Conservation (phyloP, 1,140 invertebrate genomes). For the Monochamus saltuarius region DNA sequence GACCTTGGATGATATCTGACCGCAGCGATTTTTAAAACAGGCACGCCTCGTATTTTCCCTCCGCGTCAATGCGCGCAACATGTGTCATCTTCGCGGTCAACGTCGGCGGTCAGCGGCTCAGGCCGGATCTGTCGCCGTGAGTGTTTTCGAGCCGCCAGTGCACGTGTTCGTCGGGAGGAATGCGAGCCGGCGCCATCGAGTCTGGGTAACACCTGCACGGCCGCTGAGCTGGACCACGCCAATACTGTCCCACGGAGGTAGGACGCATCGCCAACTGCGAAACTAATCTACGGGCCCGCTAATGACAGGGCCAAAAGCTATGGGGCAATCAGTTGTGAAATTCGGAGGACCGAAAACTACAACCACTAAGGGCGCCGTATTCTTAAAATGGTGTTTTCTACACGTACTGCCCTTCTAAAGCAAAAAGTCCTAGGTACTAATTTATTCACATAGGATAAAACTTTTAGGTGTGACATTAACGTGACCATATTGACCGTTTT, state of each 20-base stretch:
- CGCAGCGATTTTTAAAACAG: too few relatives aligned
- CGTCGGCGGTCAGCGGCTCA: slow-evolving; percentile 9
- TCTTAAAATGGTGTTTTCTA: too few relatives aligned
- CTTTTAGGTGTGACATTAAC: too few relatives aligned
- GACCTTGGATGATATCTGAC: too few relatives aligned
- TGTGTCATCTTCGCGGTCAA: slow-evolving; percentile 11
- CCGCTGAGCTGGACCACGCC: slow-evolving; percentile 31
- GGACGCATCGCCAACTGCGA: slow-evolving; percentile 14
- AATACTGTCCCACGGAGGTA: slow-evolving; percentile 28
- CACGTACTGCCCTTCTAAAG: too few relatives aligned
- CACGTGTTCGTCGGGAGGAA: slow-evolving; percentile 43
- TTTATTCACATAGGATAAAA: too few relatives aligned
- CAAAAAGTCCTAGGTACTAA: too few relatives aligned
- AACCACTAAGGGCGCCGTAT: too few relatives aligned
- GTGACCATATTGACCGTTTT: too few relatives aligned
- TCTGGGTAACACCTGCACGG: slow-evolving; percentile 45
- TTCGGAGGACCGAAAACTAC: too few relatives aligned
- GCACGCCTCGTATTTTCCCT: too few relatives aligned
- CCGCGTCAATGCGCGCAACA: background rate
- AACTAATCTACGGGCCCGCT: slow-evolving; percentile 2
- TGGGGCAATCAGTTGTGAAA: background rate
- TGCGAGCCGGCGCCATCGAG: slow-evolving; percentile 41
- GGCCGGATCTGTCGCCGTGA: slow-evolving; percentile 9
- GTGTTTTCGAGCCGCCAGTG: slow-evolving; percentile 19
- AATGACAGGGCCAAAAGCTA: background rate